phyloP scores from a whole-genome alignment of 2,888 invertebrate species.

The Dorcus parallelipipedus region DNA sequence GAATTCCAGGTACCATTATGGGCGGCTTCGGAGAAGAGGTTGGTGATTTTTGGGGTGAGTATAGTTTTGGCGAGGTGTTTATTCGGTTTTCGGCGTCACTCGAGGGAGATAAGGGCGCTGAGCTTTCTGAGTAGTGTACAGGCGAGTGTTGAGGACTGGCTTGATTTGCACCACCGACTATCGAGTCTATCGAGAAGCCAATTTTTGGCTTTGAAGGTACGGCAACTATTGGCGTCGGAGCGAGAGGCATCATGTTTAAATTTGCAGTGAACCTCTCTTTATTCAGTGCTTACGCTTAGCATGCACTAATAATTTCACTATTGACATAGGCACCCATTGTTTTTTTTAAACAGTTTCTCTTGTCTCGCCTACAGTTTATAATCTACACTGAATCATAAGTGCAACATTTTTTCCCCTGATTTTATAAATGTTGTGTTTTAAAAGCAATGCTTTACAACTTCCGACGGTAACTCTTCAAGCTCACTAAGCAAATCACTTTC shows the following conservation, averaged over 20 bases:
- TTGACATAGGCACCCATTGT: too few species aligned
- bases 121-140: constrained; percentile 53
- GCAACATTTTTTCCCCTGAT: too few species aligned
- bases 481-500: too few species aligned
- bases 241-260: constrained; percentile 86
- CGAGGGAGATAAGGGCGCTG: constrained; percentile 50
- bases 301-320: too few species aligned
- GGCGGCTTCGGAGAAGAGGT: constrained; percentile 58
- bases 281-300: too few species aligned
- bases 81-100: constrained; percentile 47
- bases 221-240: constrained; percentile 89
- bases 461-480: too few species aligned
- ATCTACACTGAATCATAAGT: too few species aligned
- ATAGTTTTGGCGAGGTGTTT: constrained; percentile 33
- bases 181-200: constrained; percentile 92
- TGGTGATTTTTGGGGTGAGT: constrained; percentile 38
- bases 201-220: constrained; percentile 91
- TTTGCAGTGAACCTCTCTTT: constrained; percentile 9
- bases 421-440: too few species aligned
- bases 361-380: too few species aligned
- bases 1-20: constrained; percentile 51
- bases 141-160: constrained; percentile 49
- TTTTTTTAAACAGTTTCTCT: too few species aligned
- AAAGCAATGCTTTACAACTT: too few species aligned
- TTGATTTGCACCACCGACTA: constrained; percentile 67